These are phyloP conservation scores for Amblyjoppa fuscipennis DNA, from an alignment of 2,888 invertebrate species.

Conservation along the genomic window DNA sequence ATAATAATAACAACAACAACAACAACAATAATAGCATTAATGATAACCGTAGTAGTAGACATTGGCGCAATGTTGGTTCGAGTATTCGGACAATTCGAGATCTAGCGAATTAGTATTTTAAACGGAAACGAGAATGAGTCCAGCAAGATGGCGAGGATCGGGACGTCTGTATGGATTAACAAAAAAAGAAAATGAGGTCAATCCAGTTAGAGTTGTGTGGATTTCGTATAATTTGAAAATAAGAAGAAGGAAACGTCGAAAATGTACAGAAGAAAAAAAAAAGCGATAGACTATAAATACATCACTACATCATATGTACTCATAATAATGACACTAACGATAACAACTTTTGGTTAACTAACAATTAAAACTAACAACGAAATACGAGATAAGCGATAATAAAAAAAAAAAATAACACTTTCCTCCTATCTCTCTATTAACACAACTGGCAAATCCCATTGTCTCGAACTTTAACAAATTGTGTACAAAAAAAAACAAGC, in stretches of 20 bases:
- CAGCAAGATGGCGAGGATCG: background rate
- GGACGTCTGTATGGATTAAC: background rate
- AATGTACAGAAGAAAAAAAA: background rate
- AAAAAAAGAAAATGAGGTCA: background rate
- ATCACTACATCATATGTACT: conserved; percentile 18
- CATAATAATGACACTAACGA: conserved; percentile 17
- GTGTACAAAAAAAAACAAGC: background rate
- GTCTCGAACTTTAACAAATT: background rate
- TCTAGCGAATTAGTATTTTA: background rate
- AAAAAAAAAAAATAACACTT: conserved; percentile 15
- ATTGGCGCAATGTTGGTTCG: background rate
- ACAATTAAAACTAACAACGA: background rate
- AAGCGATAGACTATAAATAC: background rate
- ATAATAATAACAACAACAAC: background rate
- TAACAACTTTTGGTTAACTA: conserved; percentile 18
- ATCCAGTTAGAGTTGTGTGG: background rate
- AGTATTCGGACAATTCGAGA: background rate
- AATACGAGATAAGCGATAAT: background rate
- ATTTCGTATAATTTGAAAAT: background rate
- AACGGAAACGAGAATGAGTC: background rate
- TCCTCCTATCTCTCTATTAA: conserved; percentile 12
- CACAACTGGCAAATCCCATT: conserved; percentile 12
- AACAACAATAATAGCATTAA: background rate
- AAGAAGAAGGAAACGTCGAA: background rate
- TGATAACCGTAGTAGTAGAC: background rate